phyloP scores from a whole-genome alignment of 1,140 invertebrate genomes.

The Zaprionus africanus region DNA sequence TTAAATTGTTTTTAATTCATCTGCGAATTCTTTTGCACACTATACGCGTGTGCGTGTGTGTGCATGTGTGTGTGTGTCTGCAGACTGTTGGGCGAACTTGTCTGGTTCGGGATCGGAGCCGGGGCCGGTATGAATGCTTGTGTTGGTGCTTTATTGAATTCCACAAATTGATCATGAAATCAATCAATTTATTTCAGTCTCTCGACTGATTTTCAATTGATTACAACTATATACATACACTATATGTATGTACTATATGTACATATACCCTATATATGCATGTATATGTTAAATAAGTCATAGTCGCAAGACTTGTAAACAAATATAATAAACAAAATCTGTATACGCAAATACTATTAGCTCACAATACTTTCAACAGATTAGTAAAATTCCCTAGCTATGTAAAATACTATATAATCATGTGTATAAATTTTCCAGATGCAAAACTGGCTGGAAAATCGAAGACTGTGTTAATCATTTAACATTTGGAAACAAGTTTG shows the following conservation, averaged over 20 bases:
- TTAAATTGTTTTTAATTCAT: constrained; percentile 82
- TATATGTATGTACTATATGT: neutral
- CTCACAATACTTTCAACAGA: constrained; percentile 1
- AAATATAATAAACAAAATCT: neutral
- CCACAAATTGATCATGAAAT: constrained; percentile 72
- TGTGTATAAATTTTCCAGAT: neutral
- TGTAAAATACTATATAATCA: neutral
- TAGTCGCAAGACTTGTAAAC: constrained; percentile 1
- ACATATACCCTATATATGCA: neutral
- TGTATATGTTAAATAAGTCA: neutral
- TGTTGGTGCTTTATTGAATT: constrained; percentile 52
- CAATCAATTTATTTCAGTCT: constrained; percentile 64
- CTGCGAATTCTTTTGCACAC: constrained; percentile 70
- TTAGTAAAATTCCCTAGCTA: neutral
- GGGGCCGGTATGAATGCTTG: neutral
- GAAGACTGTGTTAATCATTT: no score
- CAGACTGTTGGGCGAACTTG: constrained; percentile 6
- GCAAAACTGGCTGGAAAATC: neutral
- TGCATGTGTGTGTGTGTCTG: constrained; percentile 16
- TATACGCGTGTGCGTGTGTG: neutral
- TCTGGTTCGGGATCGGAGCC: neutral
- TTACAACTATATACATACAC: constrained; percentile 3
- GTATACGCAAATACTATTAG: neutral
- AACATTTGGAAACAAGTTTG: no score
- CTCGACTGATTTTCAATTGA: constrained; percentile 49